Percentiles rank a stretch among this genome's conserved stretches.
phyloP scores from a whole-genome alignment of 1,140 invertebrate species.

The Drosophila elegans region DNA sequence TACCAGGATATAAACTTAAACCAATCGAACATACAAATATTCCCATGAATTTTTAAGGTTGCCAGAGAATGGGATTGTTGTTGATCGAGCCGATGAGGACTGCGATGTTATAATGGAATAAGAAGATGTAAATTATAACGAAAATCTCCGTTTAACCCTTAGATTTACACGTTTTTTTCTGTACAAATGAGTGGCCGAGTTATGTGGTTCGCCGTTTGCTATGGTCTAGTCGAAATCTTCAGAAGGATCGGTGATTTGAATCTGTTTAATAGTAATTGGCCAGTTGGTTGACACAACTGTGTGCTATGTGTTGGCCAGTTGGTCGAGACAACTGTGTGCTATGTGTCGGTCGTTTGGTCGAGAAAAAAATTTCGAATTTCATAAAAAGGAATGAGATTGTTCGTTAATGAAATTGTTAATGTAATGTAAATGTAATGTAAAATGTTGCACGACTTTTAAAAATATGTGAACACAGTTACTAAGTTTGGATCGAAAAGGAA shows the following conservation, averaged over 20 bases:
- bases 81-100: background rate
- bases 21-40: constrained; percentile 23
- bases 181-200: too few relatives aligned
- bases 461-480: background rate
- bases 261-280: too few relatives aligned
- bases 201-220: too few relatives aligned
- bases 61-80: constrained; percentile 4
- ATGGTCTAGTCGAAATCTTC: too few relatives aligned
- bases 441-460: background rate
- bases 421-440: too few relatives aligned
- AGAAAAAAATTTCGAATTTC: background rate
- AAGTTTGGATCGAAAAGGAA: background rate
- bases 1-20: constrained; percentile 12
- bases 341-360: constrained; percentile 1
- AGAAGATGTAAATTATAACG: background rate
- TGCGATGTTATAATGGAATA: constrained; percentile 1
- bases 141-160: too few relatives aligned
- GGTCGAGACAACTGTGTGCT: constrained; percentile 1
- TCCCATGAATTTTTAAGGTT: constrained; percentile 12
- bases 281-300: background rate
- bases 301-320: background rate
- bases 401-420: background rate
- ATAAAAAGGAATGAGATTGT: background rate
- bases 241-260: too few relatives aligned
- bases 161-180: too few relatives aligned